Conservation (phyloP, 2,113 vertebrate species). For the Copsychus sechellarum region DNA sequence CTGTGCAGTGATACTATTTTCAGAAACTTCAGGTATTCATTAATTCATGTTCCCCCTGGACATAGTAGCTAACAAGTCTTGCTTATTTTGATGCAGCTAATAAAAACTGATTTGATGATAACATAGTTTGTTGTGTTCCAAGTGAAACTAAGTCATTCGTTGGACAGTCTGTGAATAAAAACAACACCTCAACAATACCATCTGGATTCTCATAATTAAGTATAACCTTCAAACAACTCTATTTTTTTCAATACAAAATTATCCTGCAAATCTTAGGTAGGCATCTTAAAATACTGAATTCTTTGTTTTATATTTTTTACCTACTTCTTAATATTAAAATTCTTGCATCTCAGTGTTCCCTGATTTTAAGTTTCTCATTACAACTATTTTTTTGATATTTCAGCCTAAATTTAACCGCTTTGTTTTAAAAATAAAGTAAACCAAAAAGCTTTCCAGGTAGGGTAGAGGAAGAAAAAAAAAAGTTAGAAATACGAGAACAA, state of each 20-base stretch:
- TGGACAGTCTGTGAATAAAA: conserved; percentile 33
- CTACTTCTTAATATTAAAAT: background rate
- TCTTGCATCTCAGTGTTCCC: background rate
- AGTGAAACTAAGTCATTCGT: background rate
- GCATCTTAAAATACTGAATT: background rate
- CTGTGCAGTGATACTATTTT: background rate
- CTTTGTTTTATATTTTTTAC: background rate
- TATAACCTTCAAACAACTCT: conserved; percentile 4
- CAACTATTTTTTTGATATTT: background rate
- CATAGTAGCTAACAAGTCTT: background rate
- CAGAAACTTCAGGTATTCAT: background rate
- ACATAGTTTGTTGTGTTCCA: background rate
- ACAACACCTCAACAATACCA: conserved; percentile 22
- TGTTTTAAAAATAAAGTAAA: background rate
- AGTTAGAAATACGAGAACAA: background rate
- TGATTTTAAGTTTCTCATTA: background rate
- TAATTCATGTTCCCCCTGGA: background rate
- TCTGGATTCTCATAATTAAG: conserved; percentile 52
- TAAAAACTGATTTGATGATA: conserved; percentile 30
- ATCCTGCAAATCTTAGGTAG: background rate
- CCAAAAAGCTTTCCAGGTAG: background rate
- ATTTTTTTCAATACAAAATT: background rate
- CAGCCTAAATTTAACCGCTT: background rate
- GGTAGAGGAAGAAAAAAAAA: background rate
- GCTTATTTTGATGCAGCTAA: background rate